Conservation (phyloP, 35 echinoderm and acorn worm species). For the Hemicentrotus pulcherrimus region DNA sequence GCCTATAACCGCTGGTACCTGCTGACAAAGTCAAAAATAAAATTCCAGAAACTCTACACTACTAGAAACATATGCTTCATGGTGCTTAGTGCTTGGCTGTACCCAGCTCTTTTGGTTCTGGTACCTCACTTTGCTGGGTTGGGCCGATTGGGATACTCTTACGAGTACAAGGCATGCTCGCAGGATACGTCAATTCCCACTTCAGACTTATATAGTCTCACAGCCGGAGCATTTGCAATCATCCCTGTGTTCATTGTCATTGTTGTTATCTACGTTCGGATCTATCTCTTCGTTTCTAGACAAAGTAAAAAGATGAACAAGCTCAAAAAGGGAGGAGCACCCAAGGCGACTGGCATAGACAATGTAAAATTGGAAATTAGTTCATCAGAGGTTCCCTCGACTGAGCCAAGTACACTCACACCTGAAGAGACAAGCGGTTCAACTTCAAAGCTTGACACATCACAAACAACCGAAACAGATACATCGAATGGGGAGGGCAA, state of each 20-base stretch:
- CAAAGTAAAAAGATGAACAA: neutral
- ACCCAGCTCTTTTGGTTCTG: constrained; percentile 16
- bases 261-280: constrained; percentile 19
- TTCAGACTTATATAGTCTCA: constrained; percentile 1
- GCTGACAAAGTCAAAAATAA: neutral
- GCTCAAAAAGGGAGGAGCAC: neutral
- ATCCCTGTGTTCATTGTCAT: constrained; percentile 25
- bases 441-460: neutral
- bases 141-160: constrained; percentile 15
- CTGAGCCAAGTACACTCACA: neutral
- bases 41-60: constrained; percentile 43
- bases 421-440: neutral
- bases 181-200: constrained; percentile 31
- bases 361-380: neutral
- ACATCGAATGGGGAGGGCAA: neutral
- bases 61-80: constrained; percentile 3
- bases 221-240: neutral
- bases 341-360: neutral
- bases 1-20: constrained; percentile 55
- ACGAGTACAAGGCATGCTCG: constrained; percentile 29
- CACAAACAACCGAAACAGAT: neutral
- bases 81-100: constrained; percentile 20
- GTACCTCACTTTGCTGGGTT: constrained; percentile 43
- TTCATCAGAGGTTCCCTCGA: neutral
- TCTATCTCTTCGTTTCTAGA: neutral